A percentile compares a stretch with the other conserved stretches of the same genome.
These are phyloP conservation scores for Drosophila sordidula DNA, from an alignment of 2,888 invertebrate species.

Conservation along the genomic window DNA sequence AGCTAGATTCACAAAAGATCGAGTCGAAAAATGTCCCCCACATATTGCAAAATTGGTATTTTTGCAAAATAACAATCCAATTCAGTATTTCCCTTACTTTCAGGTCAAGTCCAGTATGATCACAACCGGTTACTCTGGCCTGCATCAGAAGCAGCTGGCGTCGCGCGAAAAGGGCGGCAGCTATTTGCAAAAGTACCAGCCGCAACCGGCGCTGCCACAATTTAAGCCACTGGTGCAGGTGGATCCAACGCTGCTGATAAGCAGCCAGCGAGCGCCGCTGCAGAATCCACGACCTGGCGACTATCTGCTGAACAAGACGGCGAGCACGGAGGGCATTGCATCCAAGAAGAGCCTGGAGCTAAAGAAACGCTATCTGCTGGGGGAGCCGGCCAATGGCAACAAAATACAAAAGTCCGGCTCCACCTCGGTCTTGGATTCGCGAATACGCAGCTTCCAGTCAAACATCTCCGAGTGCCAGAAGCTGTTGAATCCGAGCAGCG, in stretches of 20 bases:
- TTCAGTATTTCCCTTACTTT: not conserved
- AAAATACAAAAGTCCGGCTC: constrained; percentile 93
- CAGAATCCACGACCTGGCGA: constrained; percentile 89
- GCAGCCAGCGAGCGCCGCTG: constrained; percentile 84
- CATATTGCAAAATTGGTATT: too few species aligned
- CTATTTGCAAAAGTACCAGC: constrained; percentile 79
- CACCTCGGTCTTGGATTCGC: constrained; percentile 93
- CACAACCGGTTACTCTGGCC: constrained; percentile 59
- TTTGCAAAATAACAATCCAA: too few species aligned
- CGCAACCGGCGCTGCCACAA: constrained; percentile 81
- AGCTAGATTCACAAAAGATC: too few species aligned
- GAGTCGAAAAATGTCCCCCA: too few species aligned
- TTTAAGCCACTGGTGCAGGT: constrained; percentile 85
- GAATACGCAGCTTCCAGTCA: constrained; percentile 93
- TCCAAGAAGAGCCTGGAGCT: constrained; percentile 94
- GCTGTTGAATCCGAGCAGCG: constrained; percentile 91
- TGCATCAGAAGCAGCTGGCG: constrained; percentile 66
- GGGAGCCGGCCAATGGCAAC: constrained; percentile 88
- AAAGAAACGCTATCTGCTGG: constrained; percentile 93
- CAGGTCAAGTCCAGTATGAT: constrained; percentile 84
- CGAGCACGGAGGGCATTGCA: constrained; percentile 94
- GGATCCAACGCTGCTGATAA: constrained; percentile 84
- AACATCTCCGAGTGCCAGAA: constrained; percentile 96
- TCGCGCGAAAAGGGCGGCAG: constrained; percentile 73
- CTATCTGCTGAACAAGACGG: constrained; percentile 92